Conservation (phyloP, 1,140 invertebrate genomes). For the Papilio dardanus region DNA sequence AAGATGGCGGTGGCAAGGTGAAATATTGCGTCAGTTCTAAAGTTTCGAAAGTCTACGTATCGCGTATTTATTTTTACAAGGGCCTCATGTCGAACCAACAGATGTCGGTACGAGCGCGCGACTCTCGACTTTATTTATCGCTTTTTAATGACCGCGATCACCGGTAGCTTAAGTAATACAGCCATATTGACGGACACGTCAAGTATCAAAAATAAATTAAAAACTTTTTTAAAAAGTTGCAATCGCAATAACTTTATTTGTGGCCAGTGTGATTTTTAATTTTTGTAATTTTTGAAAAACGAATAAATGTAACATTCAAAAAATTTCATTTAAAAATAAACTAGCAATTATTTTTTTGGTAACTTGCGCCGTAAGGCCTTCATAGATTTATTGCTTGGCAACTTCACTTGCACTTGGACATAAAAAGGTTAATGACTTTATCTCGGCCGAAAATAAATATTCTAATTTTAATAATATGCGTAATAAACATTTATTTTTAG, state of each 20-base stretch:
- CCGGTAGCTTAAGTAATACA: slow-evolving; percentile 39
- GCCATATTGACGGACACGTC: slow-evolving; percentile 28
- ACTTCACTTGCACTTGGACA: neutral
- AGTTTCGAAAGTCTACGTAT: slow-evolving; percentile 36
- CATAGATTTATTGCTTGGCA: neutral
- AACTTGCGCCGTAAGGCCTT: neutral
- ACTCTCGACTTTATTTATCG: slow-evolving; percentile 68
- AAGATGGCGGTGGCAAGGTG: slow-evolving; percentile 27
- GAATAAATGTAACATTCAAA: no score
- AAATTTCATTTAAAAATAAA: neutral
- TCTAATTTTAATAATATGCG: slow-evolving; percentile 1
- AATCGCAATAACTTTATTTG: slow-evolving; percentile 11
- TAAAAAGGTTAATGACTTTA: slow-evolving; percentile 9
- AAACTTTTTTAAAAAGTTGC: slow-evolving; percentile 7
- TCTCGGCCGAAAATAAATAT: neutral
- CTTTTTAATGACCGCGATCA: slow-evolving; percentile 66
- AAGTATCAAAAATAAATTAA: slow-evolving; percentile 27
- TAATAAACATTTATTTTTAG: slow-evolving; percentile 6
- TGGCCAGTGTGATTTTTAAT: neutral
- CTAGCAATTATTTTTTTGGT: neutral
- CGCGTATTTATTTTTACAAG: slow-evolving; percentile 56
- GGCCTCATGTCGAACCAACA: slow-evolving; percentile 51
- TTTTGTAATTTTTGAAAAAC: neutral
- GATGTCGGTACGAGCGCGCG: slow-evolving; percentile 54
- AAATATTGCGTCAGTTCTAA: slow-evolving; percentile 32